Base-by-base conservation (phyloP, 2,113 vertebrate species). In the Aegithalos caudatus region DNA sequence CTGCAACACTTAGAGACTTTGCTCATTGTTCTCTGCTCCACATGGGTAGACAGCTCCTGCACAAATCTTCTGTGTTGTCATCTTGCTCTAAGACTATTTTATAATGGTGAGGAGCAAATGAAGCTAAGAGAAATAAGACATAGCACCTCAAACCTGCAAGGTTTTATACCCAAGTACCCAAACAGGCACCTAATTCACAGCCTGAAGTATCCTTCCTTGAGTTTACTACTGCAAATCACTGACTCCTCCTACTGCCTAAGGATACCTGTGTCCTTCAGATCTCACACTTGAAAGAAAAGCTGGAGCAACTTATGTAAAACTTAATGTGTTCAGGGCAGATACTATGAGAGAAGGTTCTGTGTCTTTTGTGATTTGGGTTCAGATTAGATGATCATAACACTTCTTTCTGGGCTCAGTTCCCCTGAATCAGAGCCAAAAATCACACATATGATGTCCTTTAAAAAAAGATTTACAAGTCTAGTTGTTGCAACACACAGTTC, bases 391-490 rank as follows among this genome's bases (percentile, higher is more conserved):
- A 25, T 23, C 4, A 12, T 62, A 50, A 54, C 0, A 1, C 23
- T 74, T 4, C 8, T 73, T 89, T 89, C 25, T 78, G 15, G 35
- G 6, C 33, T 79, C 14, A 51, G 5, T 1, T 74, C 9, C 6
- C 14, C 6, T 35, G 20, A 82, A 42, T 47, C 24, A 54, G n/a
- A 74, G 14, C 14, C 4, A 50, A 84, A 91, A 40, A 3, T 0
- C 10, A 35, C 3, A 14, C 0, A 0, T 58, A 21, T 3, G 11
- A 72, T 2, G 4, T 44, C 8, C 29, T 76, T 50, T 67, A 85
- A 71, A 54, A 21, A 24, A 3, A 44, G 14, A 3, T 45, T 62
- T 24, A 60, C 27, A 76, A 61, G 21, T 60, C 19, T 33, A 37
- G 33, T 57, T 87, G 7, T 58, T 82, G 40, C 40, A 72, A 56